Percentiles rank a stretch among this genome's conserved stretches.
Conservation (phyloP, 2,113 vertebrate genomes). For the Eubucco bourcierii region DNA sequence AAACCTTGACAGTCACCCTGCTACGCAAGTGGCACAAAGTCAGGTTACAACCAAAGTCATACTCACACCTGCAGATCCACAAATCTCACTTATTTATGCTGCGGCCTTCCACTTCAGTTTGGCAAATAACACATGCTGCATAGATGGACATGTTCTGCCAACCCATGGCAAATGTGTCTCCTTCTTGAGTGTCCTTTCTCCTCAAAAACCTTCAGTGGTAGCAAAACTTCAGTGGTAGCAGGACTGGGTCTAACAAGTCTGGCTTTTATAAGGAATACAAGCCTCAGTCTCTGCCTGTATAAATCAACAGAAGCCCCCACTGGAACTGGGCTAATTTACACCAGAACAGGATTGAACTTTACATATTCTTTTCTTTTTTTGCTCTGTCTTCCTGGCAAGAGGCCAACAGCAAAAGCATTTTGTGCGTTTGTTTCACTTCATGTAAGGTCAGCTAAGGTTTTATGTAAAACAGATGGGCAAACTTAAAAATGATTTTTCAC, state of each 20-base stretch:
- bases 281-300: neutral
- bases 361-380: conserved; percentile 17
- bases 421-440: conserved; percentile 62
- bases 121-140: neutral
- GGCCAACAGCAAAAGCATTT: conserved; percentile 41
- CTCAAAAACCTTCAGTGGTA: neutral
- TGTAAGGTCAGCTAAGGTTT: conserved; percentile 62
- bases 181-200: neutral
- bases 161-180: neutral
- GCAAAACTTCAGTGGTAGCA: neutral
- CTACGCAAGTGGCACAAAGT: neutral
- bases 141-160: accelerated
- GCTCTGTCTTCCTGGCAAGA: conserved; percentile 21
- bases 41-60: neutral
- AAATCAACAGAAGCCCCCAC: conserved; percentile 39
- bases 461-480: conserved; percentile 62
- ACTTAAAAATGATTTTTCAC: conserved; percentile 64
- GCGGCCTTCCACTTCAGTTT: neutral
- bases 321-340: conserved; percentile 60
- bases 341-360: conserved; percentile 31
- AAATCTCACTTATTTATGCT: neutral
- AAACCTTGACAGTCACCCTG: neutral
- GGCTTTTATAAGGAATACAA: conserved; percentile 17
- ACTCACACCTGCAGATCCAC: neutral
- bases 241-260: neutral